A percentile compares a stretch with the other conserved stretches of the same genome.
Evolutionary conservation across 2,113 vertebrate genomes (phyloP).

Genomic region (Corythoichthys haematopterus): DNA sequence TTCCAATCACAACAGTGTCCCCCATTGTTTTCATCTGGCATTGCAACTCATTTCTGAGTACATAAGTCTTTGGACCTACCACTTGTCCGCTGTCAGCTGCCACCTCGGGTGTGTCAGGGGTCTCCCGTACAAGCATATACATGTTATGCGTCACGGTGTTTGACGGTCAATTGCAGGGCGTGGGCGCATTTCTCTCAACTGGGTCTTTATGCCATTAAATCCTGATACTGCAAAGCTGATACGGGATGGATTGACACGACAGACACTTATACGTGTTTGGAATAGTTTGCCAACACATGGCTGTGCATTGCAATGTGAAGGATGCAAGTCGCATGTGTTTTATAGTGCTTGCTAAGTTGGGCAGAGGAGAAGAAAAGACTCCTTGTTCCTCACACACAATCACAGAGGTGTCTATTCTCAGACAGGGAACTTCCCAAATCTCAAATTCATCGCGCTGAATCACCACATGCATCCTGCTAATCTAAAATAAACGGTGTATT

Average conservation of each 20-base stretch:
- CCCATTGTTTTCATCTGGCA: not conserved
- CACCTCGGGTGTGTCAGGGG: not conserved
- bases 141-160: not conserved
- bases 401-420: not conserved
- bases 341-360: constrained; percentile 8
- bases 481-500: not conserved
- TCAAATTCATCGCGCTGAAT: not conserved
- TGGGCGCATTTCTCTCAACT: constrained; percentile 1
- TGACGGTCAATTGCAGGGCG: not conserved
- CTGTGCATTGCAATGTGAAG: not conserved
- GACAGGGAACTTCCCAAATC: constrained; percentile 18
- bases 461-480: not conserved
- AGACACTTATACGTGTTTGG: not conserved
- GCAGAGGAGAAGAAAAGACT: not conserved
- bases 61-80: not conserved
- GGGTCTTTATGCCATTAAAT: not conserved
- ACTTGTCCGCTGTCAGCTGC: not conserved
- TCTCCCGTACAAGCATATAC: not conserved
- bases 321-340: not conserved
- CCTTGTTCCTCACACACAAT: constrained; percentile 15
- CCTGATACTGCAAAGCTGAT: not conserved
- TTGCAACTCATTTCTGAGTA: not conserved
- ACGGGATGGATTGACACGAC: not conserved
- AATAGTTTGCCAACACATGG: not conserved
- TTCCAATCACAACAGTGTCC: not conserved